A percentile compares a stretch with the other conserved stretches of the same genome.
Conservation (phyloP, 2,888 invertebrate genomes). For the Scelioninae gen. 2 region DNA sequence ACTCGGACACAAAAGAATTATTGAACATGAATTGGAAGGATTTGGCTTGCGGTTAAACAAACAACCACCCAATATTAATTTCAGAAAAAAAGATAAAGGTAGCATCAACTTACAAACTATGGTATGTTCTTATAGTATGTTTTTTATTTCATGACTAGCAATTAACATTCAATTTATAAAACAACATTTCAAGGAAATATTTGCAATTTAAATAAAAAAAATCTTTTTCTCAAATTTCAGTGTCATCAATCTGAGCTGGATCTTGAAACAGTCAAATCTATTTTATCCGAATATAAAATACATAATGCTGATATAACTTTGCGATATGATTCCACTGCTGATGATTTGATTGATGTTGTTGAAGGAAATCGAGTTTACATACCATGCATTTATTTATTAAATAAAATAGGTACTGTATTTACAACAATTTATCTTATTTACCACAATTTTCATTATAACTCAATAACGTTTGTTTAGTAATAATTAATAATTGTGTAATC, state of each 20-base stretch:
- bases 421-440: no score
- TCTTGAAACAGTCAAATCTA: constrained; percentile 94
- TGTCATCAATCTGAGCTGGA: constrained; percentile 95
- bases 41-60: constrained; percentile 98
- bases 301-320: constrained; percentile 99
- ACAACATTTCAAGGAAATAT: constrained; percentile 13
- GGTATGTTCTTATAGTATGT: no score
- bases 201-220: no score
- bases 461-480: no score
- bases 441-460: no score
- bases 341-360: constrained; percentile 98
- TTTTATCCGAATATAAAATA: constrained; percentile 97
- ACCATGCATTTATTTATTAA: constrained; percentile 98
- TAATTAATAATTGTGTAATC: neutral
- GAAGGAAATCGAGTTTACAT: constrained; percentile 99
- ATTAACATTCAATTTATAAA: no score
- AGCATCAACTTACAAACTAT: constrained; percentile 96
- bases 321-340: constrained; percentile 95
- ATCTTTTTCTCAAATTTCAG: no score
- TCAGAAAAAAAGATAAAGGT: constrained; percentile 98
- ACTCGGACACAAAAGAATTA: constrained; percentile 93
- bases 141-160: no score
- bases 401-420: constrained; percentile 91
- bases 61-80: constrained; percentile 97
- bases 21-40: constrained; percentile 99